These are phyloP conservation scores for Amblyteles armatorius DNA, from an alignment of 2,888 invertebrate species.

Conservation along the genomic window DNA sequence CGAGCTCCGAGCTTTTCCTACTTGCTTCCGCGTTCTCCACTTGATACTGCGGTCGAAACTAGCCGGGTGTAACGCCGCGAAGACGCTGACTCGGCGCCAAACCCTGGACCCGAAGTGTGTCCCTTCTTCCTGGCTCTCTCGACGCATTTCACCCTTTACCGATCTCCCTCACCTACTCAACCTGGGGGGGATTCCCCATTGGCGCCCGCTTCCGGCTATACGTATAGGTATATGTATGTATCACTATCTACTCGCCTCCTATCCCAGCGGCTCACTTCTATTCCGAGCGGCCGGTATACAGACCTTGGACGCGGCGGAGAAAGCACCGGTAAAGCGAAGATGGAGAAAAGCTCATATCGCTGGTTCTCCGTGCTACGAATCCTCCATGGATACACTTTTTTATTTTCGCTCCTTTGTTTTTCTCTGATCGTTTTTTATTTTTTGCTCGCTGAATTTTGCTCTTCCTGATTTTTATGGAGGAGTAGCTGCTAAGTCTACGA, in stretches of 20 bases:
- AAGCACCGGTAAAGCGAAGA: slow-evolving; percentile 28
- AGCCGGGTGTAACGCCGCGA: slow-evolving; percentile 63
- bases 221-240: slow-evolving; percentile 20
- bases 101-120: slow-evolving; percentile 44
- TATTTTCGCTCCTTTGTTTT: slow-evolving; percentile 31
- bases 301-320: slow-evolving; percentile 37
- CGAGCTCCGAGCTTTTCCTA: slow-evolving; percentile 48
- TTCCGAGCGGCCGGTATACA: slow-evolving; percentile 29
- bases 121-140: slow-evolving; percentile 61
- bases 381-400: slow-evolving; percentile 25
- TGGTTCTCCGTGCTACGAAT: slow-evolving; percentile 54
- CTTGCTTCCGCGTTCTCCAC: slow-evolving; percentile 38
- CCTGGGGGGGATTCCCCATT: slow-evolving; percentile 41
- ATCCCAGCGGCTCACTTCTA: slow-evolving; percentile 28
- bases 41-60: slow-evolving; percentile 61
- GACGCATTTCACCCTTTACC: slow-evolving; percentile 37
- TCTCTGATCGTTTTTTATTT: background rate
- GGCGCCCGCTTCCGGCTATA: slow-evolving; percentile 23
- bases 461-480: background rate
- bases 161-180: slow-evolving; percentile 32
- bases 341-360: slow-evolving; percentile 59
- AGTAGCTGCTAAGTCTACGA: background rate
- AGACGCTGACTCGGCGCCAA: slow-evolving; percentile 76
- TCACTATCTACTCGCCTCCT: slow-evolving; percentile 14
- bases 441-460: background rate